Evolutionary conservation across 2,888 invertebrate genomes (phyloP), one percentile per base, ranked within the genome.

Genomic region (Epinotia ramella): DNA sequence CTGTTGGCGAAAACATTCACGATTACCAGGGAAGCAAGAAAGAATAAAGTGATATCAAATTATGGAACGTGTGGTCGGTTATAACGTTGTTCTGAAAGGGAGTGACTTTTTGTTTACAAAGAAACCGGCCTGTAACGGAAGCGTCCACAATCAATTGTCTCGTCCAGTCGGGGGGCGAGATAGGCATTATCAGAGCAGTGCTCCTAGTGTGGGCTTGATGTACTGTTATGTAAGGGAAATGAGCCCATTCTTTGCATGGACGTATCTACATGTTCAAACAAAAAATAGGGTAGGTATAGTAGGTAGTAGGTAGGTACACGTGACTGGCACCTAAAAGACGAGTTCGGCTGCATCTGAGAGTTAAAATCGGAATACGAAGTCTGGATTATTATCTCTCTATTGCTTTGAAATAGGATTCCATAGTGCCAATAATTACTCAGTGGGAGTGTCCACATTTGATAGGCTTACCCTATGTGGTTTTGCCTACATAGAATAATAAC

Each of bases 1-100:
- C 99, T 99, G 96, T 77, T 95, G 95, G 87, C 87, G 87, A 89
- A 89, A 86, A 85, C 84, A 84, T 84, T 82, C 83, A 80, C 81
- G 80, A 84, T 86, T 82, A 85, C 74, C 64, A 57, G 57, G 69
- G n/a, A 28, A 69, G 72, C 69, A 69, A 7, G 7, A n/a, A 9
- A 49, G 16, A 65, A 49, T 28, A 24, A 49, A 7, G 24, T 49
- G 16, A n/a, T 49, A 49, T 49, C n/a, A 20, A 16, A 44, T 3
- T 24, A 46, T 24, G 5, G 16, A 9, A 13, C 6, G 40, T 66
- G 20, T 67, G 12, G 13, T 49, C 53, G 24, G 33, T 18, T 62
- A 33, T 18, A 13, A 18, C 11, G 12, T 44, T 59, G 57, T 40
- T 40, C 12, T n/a, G 20, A 7, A 13, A 12, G n/a, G 33, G 33